A percentile compares a stretch with the other conserved stretches of the same genome.
These are phyloP conservation scores for Steatornis caripensis DNA, from an alignment of 2,113 vertebrate species.

Conservation along the genomic window DNA sequence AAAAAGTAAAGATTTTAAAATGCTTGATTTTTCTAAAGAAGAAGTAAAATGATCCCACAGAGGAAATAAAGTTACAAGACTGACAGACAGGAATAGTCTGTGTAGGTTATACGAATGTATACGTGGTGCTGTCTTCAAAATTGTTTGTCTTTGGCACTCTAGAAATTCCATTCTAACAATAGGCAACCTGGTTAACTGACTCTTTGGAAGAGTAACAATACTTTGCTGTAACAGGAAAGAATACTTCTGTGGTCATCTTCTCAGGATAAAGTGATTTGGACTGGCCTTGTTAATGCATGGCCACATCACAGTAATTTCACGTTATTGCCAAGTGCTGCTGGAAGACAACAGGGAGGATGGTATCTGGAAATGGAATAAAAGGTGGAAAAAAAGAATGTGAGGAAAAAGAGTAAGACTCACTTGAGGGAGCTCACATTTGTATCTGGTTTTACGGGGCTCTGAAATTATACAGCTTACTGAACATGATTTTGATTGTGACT, in stretches of 20 bases:
- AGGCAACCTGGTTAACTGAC: not conserved
- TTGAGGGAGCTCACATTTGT: not conserved
- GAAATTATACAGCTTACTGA: not conserved
- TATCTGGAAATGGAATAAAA: not conserved
- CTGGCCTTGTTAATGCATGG: not conserved
- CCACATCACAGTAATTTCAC: not conserved
- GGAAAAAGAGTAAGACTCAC: not conserved
- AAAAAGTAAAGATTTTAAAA: not conserved
- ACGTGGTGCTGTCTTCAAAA: not conserved
- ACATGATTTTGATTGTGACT: not conserved
- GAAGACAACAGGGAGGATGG: not conserved
- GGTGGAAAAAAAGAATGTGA: not conserved
- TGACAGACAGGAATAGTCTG: not conserved
- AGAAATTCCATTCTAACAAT: not conserved
- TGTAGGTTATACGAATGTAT: not conserved
- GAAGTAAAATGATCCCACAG: not conserved
- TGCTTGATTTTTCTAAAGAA: not conserved
- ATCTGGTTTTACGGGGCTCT: not conserved
- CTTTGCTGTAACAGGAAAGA: not conserved
- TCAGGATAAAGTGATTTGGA: not conserved
- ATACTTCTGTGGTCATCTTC: not conserved
- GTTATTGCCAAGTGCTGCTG: not conserved
- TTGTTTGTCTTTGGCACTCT: not conserved
- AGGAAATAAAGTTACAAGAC: not conserved
- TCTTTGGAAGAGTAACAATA: not conserved